Conservation (phyloP, 2,797 vertebrate species). For the Pteronotus mesoamericanus region DNA sequence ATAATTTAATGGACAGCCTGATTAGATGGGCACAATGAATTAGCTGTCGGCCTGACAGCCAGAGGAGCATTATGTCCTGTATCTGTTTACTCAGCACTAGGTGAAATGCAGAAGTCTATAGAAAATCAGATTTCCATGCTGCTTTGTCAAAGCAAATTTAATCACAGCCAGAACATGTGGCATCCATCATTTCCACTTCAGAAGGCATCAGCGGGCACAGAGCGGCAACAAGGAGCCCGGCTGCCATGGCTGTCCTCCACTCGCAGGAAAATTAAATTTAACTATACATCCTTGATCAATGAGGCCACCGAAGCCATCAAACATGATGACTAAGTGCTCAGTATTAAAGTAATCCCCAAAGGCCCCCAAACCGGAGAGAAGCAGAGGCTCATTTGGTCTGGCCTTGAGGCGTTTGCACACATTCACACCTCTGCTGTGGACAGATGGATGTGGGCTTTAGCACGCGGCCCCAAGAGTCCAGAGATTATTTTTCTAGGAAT, state of each 20-base stretch:
- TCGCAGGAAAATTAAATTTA: conserved; percentile 84
- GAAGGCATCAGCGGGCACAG: conserved; percentile 80
- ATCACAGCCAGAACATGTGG: conserved; percentile 84
- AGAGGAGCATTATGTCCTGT: conserved; percentile 78
- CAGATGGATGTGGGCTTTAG: conserved; percentile 39
- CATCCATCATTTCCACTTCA: conserved; percentile 88
- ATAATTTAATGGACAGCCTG: conserved; percentile 84
- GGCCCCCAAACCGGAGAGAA: conserved; percentile 69
- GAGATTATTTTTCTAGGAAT: conserved; percentile 41
- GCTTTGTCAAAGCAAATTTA: conserved; percentile 87
- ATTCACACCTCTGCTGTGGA: conserved; percentile 30
- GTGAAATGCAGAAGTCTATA: conserved; percentile 82
- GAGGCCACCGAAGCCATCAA: conserved; percentile 77
- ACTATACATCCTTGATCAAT: conserved; percentile 84
- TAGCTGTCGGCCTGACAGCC: conserved; percentile 80
- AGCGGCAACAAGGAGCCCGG: conserved; percentile 79
- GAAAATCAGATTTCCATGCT: conserved; percentile 87
- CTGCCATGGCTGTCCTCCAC: conserved; percentile 79
- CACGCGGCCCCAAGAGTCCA: neutral
- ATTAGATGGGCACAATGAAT: conserved; percentile 84
- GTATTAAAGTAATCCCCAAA: conserved; percentile 77
- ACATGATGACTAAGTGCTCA: conserved; percentile 82
- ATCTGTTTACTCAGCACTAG: conserved; percentile 86
- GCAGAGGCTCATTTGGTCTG: conserved; percentile 68
- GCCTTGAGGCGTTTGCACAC: conserved; percentile 60